These are phyloP conservation scores for Pygoscelis adeliae DNA, from an alignment of 2,113 vertebrate genomes.

Conservation along the genomic window DNA sequence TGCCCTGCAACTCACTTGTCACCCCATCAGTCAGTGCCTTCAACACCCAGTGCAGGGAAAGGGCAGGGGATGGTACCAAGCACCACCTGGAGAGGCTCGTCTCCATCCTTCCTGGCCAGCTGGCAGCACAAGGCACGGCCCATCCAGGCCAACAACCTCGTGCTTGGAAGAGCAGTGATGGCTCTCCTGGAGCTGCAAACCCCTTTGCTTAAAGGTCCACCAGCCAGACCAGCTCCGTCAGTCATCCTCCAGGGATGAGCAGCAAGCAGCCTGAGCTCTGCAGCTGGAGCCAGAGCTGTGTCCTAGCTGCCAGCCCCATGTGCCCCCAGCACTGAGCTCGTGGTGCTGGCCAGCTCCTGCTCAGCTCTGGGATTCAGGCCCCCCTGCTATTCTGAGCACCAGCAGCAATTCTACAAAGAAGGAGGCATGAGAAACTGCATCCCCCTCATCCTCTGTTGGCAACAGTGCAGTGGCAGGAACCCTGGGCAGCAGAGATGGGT, in stretches of 20 bases:
- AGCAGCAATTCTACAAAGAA: neutral
- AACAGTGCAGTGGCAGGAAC: neutral
- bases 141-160: neutral
- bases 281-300: neutral
- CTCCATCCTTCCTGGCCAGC: neutral
- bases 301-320: neutral
- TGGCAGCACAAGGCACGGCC: neutral
- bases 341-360: neutral
- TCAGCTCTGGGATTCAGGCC: neutral
- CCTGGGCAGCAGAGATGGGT: neutral
- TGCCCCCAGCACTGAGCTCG: neutral
- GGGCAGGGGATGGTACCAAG: neutral
- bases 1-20: neutral
- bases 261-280: neutral
- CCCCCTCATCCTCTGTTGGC: neutral
- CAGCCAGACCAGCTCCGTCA: neutral
- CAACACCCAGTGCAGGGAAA: neutral
- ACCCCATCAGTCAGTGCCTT: neutral
- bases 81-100: neutral
- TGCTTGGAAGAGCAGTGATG: neutral
- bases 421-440: neutral
- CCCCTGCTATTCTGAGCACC: neutral
- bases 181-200: neutral
- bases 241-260: fast-evolving
- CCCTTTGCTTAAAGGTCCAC: neutral